Conservation (phyloP, 2,888 invertebrate genomes). For the Drosophila meridionalis region DNA sequence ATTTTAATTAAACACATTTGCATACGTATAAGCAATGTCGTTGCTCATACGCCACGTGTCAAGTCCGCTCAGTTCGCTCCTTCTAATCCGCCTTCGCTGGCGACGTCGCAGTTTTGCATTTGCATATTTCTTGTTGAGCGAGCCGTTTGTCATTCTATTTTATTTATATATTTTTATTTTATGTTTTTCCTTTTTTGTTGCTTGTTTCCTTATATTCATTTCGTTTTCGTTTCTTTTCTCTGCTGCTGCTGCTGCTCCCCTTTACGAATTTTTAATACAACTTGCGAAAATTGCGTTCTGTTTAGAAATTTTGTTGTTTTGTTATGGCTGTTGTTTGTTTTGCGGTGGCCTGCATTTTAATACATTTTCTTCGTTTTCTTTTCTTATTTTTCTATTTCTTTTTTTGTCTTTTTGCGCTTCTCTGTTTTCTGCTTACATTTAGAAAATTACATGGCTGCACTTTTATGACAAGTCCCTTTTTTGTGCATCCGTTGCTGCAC, state of each 20-base stretch:
- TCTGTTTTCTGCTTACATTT: conserved; percentile 51
- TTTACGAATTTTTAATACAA: conserved; percentile 49
- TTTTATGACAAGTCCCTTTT: conserved; percentile 49
- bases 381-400: background rate
- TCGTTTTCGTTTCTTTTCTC: conserved; percentile 6
- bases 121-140: conserved; percentile 60
- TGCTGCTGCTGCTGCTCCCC: background rate
- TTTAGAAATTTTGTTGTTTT: conserved; percentile 44
- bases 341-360: conserved; percentile 48
- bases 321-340: conserved; percentile 29
- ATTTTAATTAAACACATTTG: conserved; percentile 74
- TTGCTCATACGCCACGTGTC: conserved; percentile 63
- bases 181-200: background rate
- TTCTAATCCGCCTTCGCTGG: conserved; percentile 29
- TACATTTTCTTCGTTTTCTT: conserved; percentile 28
- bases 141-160: conserved; percentile 60
- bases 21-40: conserved; percentile 54
- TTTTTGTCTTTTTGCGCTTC: conserved; percentile 18
- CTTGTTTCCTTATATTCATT: conserved; percentile 10
- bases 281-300: conserved; percentile 59
- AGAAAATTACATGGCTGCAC: conserved; percentile 62
- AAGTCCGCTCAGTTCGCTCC: conserved; percentile 22
- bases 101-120: conserved; percentile 52
- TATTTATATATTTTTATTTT: conserved; percentile 31
- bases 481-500: conserved; percentile 20